Evolutionary conservation across 2,888 invertebrate genomes (phyloP), one percentile per base, ranked within the genome.

Genomic region (Lymantria dispar): DNA sequence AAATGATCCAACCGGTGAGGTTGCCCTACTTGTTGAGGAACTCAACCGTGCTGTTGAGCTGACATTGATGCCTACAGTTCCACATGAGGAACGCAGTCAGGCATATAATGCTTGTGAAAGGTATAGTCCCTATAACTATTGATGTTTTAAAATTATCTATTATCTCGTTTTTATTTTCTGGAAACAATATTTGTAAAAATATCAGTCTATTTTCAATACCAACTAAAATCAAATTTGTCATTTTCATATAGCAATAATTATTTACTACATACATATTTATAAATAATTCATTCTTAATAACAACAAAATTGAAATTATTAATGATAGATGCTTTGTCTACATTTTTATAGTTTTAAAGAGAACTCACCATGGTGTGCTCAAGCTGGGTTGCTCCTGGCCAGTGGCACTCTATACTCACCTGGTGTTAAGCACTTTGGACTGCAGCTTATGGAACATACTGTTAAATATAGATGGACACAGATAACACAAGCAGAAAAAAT

Each of bases 381-480:
- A 77, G 97, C 96, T 62, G 98, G 98, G 0, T 86, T 98, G 0
- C 94, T 94, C 62, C 81, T 98, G 62, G 96, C 97, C 41, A 95
- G 95, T 62, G 94, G 94, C 41, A 92, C 92, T 29, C 94, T 95
- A 58, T 94, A 95, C 73, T 95, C 95, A 8, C 93, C 95, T 37
- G 94, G 96, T 50, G 95, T 97, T 0, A 94, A 97, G 50, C 98
- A 98, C 78, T 98, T 98, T 88, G 98, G 98, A 0, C 90, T 98
- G 0, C 98, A 98, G 72, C 87, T 98, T 0, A 95, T 99, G 93
- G 98, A 98, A 79, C 96, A 98, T 74, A 96, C 96, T 47, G 96
- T 98, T 30, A 98, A 97, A 87, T 98, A 97, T 75, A 93, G 96
- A 54, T 98, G 98, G 98, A 96, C 96, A 54, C 95, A 95, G 68